These are phyloP conservation scores for Coccyzus lansbergi DNA, from an alignment of 2,797 vertebrate genomes.

Conservation along the genomic window DNA sequence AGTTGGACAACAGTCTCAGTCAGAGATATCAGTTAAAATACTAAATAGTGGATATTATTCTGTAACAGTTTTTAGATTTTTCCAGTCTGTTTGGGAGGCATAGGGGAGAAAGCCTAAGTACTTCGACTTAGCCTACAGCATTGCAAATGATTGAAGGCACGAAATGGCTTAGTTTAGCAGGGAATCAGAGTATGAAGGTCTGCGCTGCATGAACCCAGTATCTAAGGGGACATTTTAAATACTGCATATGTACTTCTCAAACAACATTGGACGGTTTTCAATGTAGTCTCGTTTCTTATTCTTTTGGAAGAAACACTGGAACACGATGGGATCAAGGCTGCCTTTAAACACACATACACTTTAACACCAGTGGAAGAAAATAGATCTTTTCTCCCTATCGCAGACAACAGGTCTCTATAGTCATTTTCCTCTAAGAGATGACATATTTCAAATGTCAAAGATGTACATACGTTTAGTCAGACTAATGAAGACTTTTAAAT, in stretches of 20 bases:
- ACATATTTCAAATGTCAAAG: not conserved
- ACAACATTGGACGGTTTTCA: not conserved
- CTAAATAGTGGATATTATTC: not conserved
- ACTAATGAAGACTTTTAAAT: not conserved
- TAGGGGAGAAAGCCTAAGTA: not conserved
- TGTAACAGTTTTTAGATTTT: not conserved
- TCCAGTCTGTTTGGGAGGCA: not conserved
- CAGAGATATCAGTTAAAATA: not conserved
- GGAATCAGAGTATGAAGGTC: not conserved
- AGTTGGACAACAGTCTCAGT: not conserved
- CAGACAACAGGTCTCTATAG: not conserved
- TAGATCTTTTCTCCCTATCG: not conserved
- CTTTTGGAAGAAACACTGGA: not conserved
- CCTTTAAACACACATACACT: not conserved
- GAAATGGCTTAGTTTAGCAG: not conserved
- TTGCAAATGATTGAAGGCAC: not conserved
- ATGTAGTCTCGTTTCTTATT: not conserved
- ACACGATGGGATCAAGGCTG: not conserved
- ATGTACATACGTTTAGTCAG: not conserved
- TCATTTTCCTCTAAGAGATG: not conserved
- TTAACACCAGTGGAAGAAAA: not conserved
- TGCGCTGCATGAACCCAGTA: rapidly evolving
- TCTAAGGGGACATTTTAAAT: not conserved
- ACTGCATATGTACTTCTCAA: not conserved
- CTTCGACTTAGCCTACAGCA: not conserved